Conservation (phyloP, 2,113 vertebrate genomes). For the Stictonetta naevosa region DNA sequence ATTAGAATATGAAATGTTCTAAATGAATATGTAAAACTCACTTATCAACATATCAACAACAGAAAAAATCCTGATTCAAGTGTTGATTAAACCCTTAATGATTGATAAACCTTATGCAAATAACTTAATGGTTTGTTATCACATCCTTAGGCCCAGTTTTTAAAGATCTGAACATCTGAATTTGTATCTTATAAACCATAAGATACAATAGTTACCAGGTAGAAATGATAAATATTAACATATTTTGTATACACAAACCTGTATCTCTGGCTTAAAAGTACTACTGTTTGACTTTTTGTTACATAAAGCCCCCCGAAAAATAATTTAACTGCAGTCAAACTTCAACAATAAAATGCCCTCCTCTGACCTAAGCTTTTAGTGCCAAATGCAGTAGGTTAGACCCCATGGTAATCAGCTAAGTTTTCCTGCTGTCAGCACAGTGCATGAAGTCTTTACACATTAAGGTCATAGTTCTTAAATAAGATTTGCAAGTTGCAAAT, state of each 20-base stretch:
- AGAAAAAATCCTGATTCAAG: neutral
- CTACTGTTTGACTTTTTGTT: neutral
- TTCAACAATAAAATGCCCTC: neutral
- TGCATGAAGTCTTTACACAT: neutral
- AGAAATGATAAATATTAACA: neutral
- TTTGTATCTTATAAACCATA: neutral
- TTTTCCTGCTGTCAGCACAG: neutral
- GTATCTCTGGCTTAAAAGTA: neutral
- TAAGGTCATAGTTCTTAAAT: constrained; percentile 28
- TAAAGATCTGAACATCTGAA: neutral
- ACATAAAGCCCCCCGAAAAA: neutral
- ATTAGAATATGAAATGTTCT: neutral
- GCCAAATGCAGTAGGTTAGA: neutral
- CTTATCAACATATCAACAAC: neutral
- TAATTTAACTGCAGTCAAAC: neutral
- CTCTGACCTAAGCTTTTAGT: neutral
- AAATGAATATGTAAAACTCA: neutral
- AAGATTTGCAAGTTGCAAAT: constrained; percentile 43
- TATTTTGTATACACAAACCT: neutral
- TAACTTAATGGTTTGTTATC: neutral
- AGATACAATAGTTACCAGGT: neutral
- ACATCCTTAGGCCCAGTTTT: neutral
- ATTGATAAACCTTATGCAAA: neutral
- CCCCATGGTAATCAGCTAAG: neutral
- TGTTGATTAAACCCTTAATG: neutral